phyloP scores from a whole-genome alignment of 1,140 invertebrate species.

The Plodia interpunctella region DNA sequence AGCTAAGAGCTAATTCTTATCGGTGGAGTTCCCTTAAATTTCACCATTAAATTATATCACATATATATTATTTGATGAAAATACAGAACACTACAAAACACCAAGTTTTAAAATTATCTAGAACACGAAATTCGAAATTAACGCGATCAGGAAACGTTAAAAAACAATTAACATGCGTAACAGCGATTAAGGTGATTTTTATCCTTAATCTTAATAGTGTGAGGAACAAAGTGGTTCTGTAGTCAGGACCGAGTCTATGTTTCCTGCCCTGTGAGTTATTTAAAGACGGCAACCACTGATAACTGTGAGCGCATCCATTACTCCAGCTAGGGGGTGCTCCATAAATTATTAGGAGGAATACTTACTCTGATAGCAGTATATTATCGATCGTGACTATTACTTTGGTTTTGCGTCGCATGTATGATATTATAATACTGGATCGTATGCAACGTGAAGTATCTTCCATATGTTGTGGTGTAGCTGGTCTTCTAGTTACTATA shows the following conservation, averaged over 20 bases:
- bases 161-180: constrained; percentile 54
- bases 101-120: too few relatives aligned
- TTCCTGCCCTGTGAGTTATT: constrained; percentile 69
- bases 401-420: background rate
- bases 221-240: constrained; percentile 63
- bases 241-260: constrained; percentile 48
- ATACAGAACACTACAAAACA: too few relatives aligned
- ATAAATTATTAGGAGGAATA: constrained; percentile 64
- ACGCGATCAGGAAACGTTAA: constrained; percentile 48
- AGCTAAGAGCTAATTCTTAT: too few relatives aligned
- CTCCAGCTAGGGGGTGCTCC: constrained; percentile 50
- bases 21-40: too few relatives aligned
- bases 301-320: constrained; percentile 70
- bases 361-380: constrained; percentile 57
- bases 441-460: too few relatives aligned
- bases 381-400: constrained; percentile 22
- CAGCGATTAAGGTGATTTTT: constrained; percentile 51
- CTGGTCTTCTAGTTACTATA: too few relatives aligned
- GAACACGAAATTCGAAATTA: constrained; percentile 4
- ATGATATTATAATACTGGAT: background rate
- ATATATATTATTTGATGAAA: too few relatives aligned
- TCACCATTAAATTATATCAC: too few relatives aligned
- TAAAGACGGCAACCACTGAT: constrained; percentile 62
- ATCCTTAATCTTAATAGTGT: constrained; percentile 66
- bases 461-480: too few relatives aligned